Evolutionary conservation across 1,140 invertebrate species (phyloP).

Genomic region (Drosophila serrata): DNA sequence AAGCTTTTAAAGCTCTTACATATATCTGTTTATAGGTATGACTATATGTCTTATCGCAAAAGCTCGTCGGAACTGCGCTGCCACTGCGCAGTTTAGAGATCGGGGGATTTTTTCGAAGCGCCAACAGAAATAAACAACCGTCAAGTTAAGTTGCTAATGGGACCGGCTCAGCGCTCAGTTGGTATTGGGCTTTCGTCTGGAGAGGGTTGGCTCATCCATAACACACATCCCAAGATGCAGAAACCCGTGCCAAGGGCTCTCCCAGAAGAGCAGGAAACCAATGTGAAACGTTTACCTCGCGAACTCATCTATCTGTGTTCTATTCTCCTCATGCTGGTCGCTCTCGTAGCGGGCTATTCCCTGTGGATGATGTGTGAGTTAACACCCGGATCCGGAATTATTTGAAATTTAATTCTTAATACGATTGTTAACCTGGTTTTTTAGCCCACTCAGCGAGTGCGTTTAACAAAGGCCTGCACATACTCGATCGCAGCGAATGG

Average conservation of each 20-base stretch:
- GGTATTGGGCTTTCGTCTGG: slow-evolving; percentile 44
- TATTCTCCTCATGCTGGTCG: slow-evolving; percentile 55
- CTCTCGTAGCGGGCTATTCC: slow-evolving; percentile 47
- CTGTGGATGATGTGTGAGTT: slow-evolving; percentile 63
- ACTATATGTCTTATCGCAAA: slow-evolving; percentile 14
- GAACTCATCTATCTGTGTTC: slow-evolving; percentile 50
- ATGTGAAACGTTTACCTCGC: slow-evolving; percentile 15
- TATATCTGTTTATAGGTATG: slow-evolving; percentile 25
- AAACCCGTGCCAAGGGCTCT: slow-evolving; percentile 4
- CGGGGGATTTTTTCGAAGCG: slow-evolving; percentile 39
- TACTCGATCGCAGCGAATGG: slow-evolving; percentile 87
- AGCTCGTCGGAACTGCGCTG: slow-evolving; percentile 21
- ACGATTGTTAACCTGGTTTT: slow-evolving; percentile 11
- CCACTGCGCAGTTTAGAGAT: slow-evolving; percentile 29
- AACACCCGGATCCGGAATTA: neutral
- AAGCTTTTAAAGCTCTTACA: slow-evolving; percentile 16
- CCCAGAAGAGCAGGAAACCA: slow-evolving; percentile 19
- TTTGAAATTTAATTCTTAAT: slow-evolving; percentile 6
- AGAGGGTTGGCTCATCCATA: slow-evolving; percentile 13
- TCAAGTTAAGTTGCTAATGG: slow-evolving; percentile 40
- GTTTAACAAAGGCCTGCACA: slow-evolving; percentile 41
- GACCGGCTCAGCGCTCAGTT: slow-evolving; percentile 47
- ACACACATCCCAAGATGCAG: slow-evolving; percentile 12
- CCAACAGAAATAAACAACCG: slow-evolving; percentile 34
- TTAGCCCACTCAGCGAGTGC: slow-evolving; percentile 35